These are phyloP conservation scores for Neodiprion lecontei DNA, from an alignment of 1,140 invertebrate species.

Conservation along the genomic window DNA sequence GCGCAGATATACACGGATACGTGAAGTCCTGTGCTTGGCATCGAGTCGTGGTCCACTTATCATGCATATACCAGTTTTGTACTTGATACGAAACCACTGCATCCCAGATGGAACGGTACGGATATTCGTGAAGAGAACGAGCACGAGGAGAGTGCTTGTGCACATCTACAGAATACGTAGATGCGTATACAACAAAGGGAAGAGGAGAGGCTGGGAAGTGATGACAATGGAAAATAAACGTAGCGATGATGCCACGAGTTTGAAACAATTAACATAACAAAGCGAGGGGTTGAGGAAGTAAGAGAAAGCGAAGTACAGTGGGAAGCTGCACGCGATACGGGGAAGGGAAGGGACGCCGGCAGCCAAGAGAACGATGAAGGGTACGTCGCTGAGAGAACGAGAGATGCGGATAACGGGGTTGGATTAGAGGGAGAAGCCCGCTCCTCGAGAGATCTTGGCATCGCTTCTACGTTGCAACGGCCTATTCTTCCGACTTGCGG, in stretches of 20 bases:
- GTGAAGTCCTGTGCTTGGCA: background rate
- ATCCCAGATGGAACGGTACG: background rate
- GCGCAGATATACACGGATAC: background rate
- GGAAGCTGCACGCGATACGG: background rate
- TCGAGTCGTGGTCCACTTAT: background rate
- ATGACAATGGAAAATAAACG: constrained; percentile 56
- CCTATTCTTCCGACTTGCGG: background rate
- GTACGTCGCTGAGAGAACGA: too few species aligned
- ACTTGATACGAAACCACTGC: background rate
- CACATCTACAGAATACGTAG: background rate
- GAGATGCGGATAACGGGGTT: background rate
- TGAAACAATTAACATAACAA: constrained; percentile 60
- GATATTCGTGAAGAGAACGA: background rate
- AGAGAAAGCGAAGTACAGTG: constrained; percentile 9
- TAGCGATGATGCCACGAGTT: constrained; percentile 52
- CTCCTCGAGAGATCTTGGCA: background rate
- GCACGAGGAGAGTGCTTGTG: background rate
- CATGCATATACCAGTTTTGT: background rate
- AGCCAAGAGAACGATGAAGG: background rate
- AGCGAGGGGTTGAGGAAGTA: constrained; percentile 36
- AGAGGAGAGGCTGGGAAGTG: background rate
- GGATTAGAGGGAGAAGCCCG: background rate
- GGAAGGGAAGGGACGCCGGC: background rate
- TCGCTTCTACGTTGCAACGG: background rate
- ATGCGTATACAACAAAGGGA: background rate